Evolutionary conservation across 2,888 invertebrate genomes (phyloP), one percentile per base, ranked within the genome.

Genomic region (Dasysyrphus albostriatus): DNA sequence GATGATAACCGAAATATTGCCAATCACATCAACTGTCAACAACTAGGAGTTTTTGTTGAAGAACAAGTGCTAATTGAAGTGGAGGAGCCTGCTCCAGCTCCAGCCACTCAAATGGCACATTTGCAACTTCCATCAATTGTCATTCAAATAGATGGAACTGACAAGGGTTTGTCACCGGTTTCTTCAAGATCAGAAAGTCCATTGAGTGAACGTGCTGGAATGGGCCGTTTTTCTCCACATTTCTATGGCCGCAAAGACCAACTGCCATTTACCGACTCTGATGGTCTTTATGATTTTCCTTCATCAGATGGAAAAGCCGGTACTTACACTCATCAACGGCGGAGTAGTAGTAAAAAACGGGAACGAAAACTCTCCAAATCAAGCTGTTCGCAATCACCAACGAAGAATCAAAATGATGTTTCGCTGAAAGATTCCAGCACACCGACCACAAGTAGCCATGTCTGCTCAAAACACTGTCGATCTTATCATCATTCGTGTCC

Each of bases 121-220:
- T 91, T 94, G 54, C 94, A 94, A 89, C 92, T 96, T 88, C 94
- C 96, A 74, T 94, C 95, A 0, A 94, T 95, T 88, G 93, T 94
- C 47, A 94, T 95, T 72, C 94, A 94, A 89, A 92, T 93, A 29
- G 94, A 94, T 88, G 94, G 93, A 84, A 93, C 93, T 85, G 94
- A 94, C 89, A 94, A 94, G 90, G 93, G 94, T 14, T 91, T 95
- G 63, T 96, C 96, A 90, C 96, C 96, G 6, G 96, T 96, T 76
- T 96, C 96, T 91, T 96, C 96, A 16, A 94, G 96, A 88, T 96
- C 96, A 90, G 96, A 96, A 91, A 96, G 96, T 92, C 96, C 96
- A 10, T 92, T 96, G 63, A 96, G 96, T 91, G 96, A 96, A 91
- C 94, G 95, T 89, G 95, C 95, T 63, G 94, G 95, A 56, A 92